phyloP scores from a whole-genome alignment of 2,113 vertebrate genomes.

The Cyprinodon tularosa region DNA sequence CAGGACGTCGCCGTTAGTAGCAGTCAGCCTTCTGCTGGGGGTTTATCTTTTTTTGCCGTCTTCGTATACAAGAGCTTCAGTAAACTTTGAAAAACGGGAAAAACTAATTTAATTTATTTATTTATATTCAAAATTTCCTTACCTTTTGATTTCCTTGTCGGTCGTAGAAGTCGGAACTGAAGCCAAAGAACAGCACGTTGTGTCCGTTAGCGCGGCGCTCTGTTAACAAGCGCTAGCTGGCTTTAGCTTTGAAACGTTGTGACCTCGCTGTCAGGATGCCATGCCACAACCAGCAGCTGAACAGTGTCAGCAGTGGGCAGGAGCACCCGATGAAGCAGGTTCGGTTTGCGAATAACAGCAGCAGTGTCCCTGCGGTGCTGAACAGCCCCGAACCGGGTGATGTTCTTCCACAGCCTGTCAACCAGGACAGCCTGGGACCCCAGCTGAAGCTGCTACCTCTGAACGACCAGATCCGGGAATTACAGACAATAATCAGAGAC shows the following conservation, averaged over 20 bases:
- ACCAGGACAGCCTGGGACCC: constrained; percentile 70
- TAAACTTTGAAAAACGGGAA: neutral
- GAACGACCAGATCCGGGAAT: constrained; percentile 92
- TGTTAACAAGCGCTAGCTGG: constrained; percentile 4
- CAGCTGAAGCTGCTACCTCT: constrained; percentile 90
- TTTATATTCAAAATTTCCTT: rapidly evolving
- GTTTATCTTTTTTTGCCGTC: neutral
- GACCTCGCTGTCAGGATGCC: constrained; percentile 75
- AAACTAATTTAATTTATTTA: neutral
- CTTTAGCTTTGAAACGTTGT: constrained; percentile 2
- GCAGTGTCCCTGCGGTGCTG: constrained; percentile 50
- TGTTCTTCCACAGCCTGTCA: constrained; percentile 36
- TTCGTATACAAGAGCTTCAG: neutral
- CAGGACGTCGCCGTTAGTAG: constrained; percentile 52
- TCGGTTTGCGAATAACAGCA: constrained; percentile 75
- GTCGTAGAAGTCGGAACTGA: constrained; percentile 1
- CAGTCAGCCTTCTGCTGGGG: neutral
- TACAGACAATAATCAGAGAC: constrained; percentile 93
- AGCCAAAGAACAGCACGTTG: constrained; percentile 59
- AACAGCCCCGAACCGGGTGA: constrained; percentile 49
- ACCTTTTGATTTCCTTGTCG: neutral
- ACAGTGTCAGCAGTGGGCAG: constrained; percentile 67
- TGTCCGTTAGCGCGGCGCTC: constrained; percentile 12
- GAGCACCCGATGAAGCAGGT: constrained; percentile 79
- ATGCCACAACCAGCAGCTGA: constrained; percentile 83